These are phyloP conservation scores for Hydra vulgaris DNA, from an alignment of 30 jellyfish, hydroid and myxozoan species.

Conservation along the genomic window DNA sequence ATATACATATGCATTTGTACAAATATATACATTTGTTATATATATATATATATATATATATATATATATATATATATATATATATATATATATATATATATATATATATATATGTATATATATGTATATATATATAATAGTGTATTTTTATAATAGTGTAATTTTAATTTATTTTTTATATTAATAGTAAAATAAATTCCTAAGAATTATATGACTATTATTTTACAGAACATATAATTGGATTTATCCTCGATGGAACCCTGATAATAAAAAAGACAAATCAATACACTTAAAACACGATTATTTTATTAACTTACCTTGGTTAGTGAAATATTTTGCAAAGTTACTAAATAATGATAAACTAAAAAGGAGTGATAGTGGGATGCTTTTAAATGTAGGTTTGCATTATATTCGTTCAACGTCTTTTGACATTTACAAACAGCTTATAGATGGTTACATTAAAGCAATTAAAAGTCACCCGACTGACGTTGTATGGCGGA, in stretches of 20 bases:
- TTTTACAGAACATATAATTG: slow-evolving; percentile 64
- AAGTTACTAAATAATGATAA: slow-evolving; percentile 24
- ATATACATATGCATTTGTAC: too few relatives aligned
- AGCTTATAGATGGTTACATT: slow-evolving; percentile 33
- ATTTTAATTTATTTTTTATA: too few relatives aligned
- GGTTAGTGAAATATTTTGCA: slow-evolving; percentile 28
- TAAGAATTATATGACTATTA: too few relatives aligned
- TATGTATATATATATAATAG: too few relatives aligned
- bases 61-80: neutral
- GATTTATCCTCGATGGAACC: slow-evolving; percentile 77
- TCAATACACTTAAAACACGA: slow-evolving; percentile 61
- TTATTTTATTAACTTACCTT: slow-evolving; percentile 37
- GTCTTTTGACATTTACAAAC: slow-evolving; percentile 47
- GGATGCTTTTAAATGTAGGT: slow-evolving; percentile 57
- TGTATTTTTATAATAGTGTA: too few relatives aligned
- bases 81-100: neutral
- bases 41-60: too few relatives aligned
- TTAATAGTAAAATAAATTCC: too few relatives aligned
- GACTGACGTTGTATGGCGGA: slow-evolving; percentile 67
- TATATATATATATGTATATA: neutral
- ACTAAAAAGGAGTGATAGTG: slow-evolving; percentile 40
- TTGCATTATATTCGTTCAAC: slow-evolving; percentile 78
- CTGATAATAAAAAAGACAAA: slow-evolving; percentile 53
- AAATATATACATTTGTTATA: too few relatives aligned
- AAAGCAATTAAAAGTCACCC: slow-evolving; percentile 20